Evolutionary conservation across 2,888 invertebrate species (phyloP), one percentile per base, ranked within the genome.

Genomic region (Rapana venosa): DNA sequence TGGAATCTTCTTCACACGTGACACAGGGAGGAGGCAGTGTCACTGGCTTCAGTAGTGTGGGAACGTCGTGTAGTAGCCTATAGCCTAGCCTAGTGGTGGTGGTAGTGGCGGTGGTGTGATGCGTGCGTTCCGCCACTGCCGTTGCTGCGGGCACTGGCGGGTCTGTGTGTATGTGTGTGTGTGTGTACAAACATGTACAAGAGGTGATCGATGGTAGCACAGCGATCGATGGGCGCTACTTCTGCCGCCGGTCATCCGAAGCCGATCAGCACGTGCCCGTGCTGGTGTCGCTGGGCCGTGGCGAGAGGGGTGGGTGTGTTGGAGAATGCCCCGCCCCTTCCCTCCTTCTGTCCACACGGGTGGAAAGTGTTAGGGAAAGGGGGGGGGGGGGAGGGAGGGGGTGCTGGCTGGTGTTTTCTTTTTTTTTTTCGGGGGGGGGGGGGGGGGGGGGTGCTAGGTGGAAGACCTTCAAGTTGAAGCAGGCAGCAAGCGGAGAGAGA

Each of bases 201-300:
- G 11, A 22, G 36, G 47, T 83, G 81, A 83, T 83, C 81, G 81
- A 83, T 83, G 81, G 36, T 83, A 22, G 35, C 79, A 79, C 32
- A 79, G 35, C 32, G 81, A 83, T 83, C 81, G 81, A 83, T 83
- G 20, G 8, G 26, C 77, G 32, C 77, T 47, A 47, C 47, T 47
- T 47, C 47, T 47, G 47, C 47, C 30, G 74, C 26, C 74, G 47
- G 36, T 83, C 81, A 47, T 26, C 32, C 36, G 81, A 83, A 20
- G 1, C 81, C 36, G 81, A 47, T 26, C 81, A 47, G 36, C 81
- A 83, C 81, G 81, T 83, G 81, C 47, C 81, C 5, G 36, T 47
- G 15, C 36, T 22, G 13, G 36, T 83, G 81, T 26, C 79, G 79
- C 17, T 32, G 32, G 5, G 79, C 79, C 79, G 32, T 32, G 6